A percentile compares a stretch with the other conserved stretches of the same genome.
Conservation (phyloP, 2,888 invertebrate genomes). For the Melipona bicolor region DNA sequence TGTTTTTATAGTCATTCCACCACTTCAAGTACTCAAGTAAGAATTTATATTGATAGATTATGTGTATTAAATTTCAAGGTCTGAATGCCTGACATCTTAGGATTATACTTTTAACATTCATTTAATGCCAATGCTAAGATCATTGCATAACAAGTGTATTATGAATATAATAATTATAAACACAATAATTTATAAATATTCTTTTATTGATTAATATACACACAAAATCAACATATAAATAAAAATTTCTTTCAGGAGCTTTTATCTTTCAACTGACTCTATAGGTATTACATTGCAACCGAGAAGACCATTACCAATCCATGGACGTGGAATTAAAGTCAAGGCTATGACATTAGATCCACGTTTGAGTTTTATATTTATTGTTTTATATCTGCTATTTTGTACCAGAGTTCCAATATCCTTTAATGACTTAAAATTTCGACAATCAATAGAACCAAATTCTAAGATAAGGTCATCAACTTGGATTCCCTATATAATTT, state of each 20-base stretch:
- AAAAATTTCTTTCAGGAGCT: slow-evolving; percentile 5
- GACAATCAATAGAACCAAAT: slow-evolving; percentile 91
- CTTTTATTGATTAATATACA: slow-evolving; percentile 56
- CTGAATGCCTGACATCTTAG: slow-evolving; percentile 15
- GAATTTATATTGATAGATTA: slow-evolving; percentile 53
- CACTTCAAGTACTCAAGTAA: slow-evolving; percentile 29
- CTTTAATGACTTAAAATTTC: slow-evolving; percentile 89
- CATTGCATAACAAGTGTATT: not conserved
- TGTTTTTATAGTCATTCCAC: slow-evolving; percentile 42
- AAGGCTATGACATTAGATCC: slow-evolving; percentile 85
- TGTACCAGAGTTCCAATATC: slow-evolving; percentile 90
- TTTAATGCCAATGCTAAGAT: slow-evolving; percentile 1
- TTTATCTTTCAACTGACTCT: slow-evolving; percentile 83
- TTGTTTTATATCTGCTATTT: slow-evolving; percentile 85
- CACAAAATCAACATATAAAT: slow-evolving; percentile 43
- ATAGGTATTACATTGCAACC: slow-evolving; percentile 89
- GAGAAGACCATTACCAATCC: slow-evolving; percentile 92
- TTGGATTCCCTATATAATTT: slow-evolving; percentile 87
- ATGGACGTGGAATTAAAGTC: slow-evolving; percentile 89
- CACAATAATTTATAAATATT: slow-evolving; percentile 44
- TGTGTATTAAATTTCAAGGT: slow-evolving; percentile 59
- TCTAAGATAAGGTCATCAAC: slow-evolving; percentile 89
- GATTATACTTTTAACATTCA: slow-evolving; percentile 39
- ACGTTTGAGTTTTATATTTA: slow-evolving; percentile 86
- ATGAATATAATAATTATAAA: slow-evolving; percentile 22